Base-by-base conservation (phyloP, 2,113 vertebrate genomes). In the Notechis scutatus region DNA sequence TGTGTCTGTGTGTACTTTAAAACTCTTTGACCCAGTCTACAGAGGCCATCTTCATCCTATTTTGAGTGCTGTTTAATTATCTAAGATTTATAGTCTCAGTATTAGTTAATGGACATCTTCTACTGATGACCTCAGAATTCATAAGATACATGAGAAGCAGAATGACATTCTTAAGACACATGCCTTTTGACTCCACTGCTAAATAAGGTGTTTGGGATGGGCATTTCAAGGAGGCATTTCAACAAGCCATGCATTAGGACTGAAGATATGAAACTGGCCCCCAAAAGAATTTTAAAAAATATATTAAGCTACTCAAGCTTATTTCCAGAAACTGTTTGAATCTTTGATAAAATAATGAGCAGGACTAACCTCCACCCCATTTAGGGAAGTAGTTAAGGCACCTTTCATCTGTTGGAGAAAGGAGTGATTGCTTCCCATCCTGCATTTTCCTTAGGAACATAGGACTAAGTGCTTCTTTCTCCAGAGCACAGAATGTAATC, bases 111-210 rank as follows among this genome's bases (percentile, higher is more conserved):
- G n/a, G 91, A 85, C 91, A 61, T 64, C 87, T 95, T 91, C 95
- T 90, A 20, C 87, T 92, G 95, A 64, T 64, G 86, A 94, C 69
- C 14, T 91, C 57, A 95, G 96, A 96, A 92, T 93, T 96, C 94
- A 96, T 93, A 92, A 91, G 94, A 96, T 96, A 97, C 95, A 95
- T 3, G 8, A 96, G 94, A 93, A 93, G 90, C 93, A 96, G 88
- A 97, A 95, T 74, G 20, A 85, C 93, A 94, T 96, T 96, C 93
- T 93, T 96, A 90, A 93, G 94, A 92, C 91, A 94, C 91, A 0
- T 92, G 87, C 90, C 93, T 64, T 87, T 95, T 89, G 87, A 92
- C 85, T 88, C 90, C 74, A 47, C 50, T 94, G 64, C 92, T 95
- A 95, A 96, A 96, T 93, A 88, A 95, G 94, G 93, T 93, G 0